These are phyloP conservation scores for Drosophila parvula DNA, from an alignment of 1,140 invertebrate species.

Conservation along the genomic window DNA sequence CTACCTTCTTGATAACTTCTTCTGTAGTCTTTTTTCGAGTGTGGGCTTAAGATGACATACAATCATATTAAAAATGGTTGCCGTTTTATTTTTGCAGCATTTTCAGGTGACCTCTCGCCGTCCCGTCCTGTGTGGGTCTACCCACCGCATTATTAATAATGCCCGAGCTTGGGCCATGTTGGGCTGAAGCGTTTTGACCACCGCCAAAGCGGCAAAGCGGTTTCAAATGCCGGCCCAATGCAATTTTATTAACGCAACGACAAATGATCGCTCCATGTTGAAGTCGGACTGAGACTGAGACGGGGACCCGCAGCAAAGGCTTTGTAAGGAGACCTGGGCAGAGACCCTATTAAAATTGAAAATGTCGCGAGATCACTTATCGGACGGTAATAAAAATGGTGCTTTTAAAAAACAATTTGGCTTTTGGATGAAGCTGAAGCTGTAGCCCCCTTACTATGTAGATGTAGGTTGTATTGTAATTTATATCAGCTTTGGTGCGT, in stretches of 20 bases:
- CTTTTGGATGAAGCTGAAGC: slow-evolving; percentile 60
- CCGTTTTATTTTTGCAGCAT: slow-evolving; percentile 80
- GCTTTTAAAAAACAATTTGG: slow-evolving; percentile 83
- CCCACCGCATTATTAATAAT: slow-evolving; percentile 79
- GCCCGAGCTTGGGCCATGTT: slow-evolving; percentile 33
- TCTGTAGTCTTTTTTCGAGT: not conserved
- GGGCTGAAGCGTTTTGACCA: slow-evolving; percentile 49
- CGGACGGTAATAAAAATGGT: slow-evolving; percentile 81
- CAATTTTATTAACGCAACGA: slow-evolving; percentile 83
- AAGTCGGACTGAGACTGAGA: slow-evolving; percentile 14
- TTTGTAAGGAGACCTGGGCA: slow-evolving; percentile 44
- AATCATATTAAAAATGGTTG: slow-evolving; percentile 83
- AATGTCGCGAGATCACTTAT: slow-evolving; percentile 83
- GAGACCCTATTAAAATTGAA: slow-evolving; percentile 83
- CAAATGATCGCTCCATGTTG: slow-evolving; percentile 70
- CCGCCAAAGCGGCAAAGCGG: slow-evolving; percentile 63
- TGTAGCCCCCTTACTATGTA: slow-evolving; percentile 33
- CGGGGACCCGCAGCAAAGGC: slow-evolving; percentile 22
- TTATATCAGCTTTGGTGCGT: slow-evolving; percentile 64
- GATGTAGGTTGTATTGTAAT: slow-evolving; percentile 65
- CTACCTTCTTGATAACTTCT: not conserved
- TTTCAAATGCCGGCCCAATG: slow-evolving; percentile 82
- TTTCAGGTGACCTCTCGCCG: slow-evolving; percentile 71
- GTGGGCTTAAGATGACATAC: slow-evolving; percentile 80
- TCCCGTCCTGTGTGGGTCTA: slow-evolving; percentile 31